Percentiles rank a stretch among this genome's conserved stretches.
phyloP scores from a whole-genome alignment of 2,888 invertebrate species.

The Tenthredo scrophulariae region DNA sequence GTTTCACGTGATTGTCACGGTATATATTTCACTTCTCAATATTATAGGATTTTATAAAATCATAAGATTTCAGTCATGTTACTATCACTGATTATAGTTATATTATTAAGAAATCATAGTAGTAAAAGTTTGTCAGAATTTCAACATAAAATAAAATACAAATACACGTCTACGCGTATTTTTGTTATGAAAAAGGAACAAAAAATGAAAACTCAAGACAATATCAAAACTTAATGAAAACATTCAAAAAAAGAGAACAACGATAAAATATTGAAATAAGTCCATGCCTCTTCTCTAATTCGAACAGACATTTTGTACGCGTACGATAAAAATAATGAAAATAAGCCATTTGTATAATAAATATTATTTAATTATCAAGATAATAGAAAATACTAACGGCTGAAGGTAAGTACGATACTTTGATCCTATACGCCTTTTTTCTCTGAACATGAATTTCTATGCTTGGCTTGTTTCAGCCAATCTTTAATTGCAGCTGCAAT shows the following conservation, averaged over 20 bases:
- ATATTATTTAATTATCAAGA: neutral
- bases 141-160: no score
- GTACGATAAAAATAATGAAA: neutral
- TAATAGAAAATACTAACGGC: neutral
- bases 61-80: no score
- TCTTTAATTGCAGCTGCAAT: neutral
- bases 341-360: neutral
- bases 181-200: no score
- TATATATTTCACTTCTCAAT: no score
- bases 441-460: neutral
- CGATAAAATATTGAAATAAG: neutral
- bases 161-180: no score
- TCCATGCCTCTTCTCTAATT: neutral
- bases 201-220: neutral
- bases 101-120: no score
- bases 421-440: neutral
- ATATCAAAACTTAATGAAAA: neutral
- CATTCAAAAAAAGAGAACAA: neutral
- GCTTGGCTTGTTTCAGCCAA: neutral
- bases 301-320: neutral
- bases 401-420: neutral
- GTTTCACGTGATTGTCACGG: no score
- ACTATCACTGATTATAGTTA: no score
- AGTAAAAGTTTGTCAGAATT: no score
- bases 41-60: no score